phyloP scores from a whole-genome alignment of 1,140 invertebrate species.

The Hirudo medicinalis region DNA sequence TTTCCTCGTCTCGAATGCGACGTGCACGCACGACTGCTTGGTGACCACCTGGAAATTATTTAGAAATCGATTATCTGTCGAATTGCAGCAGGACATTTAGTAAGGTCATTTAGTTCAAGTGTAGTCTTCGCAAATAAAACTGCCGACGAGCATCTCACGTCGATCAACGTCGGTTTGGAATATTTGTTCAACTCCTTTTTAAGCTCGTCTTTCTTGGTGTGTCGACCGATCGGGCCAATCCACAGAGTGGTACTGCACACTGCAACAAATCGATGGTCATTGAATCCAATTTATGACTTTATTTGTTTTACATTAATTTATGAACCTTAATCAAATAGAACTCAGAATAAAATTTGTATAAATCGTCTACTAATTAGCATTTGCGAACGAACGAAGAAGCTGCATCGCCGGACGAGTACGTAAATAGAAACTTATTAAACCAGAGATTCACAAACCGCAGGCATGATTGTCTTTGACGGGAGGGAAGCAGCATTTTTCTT shows the following conservation, averaged over 20 bases:
- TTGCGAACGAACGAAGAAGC: background rate
- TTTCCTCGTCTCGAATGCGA: conserved; percentile 83
- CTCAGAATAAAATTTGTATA: background rate
- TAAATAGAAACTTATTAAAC: too few relatives aligned
- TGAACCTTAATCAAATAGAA: background rate
- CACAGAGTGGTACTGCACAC: conserved; percentile 93
- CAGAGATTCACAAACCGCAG: background rate
- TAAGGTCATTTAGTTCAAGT: too few relatives aligned
- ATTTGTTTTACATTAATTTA: background rate
- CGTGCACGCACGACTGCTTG: conserved; percentile 87
- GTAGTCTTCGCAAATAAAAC: too few relatives aligned
- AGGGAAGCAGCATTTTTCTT: background rate
- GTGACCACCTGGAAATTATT: conserved; percentile 60
- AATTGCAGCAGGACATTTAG: too few relatives aligned
- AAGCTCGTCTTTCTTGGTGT: conserved; percentile 80
- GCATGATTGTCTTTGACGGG: background rate
- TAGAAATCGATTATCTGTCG: background rate
- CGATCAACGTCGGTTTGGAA: conserved; percentile 72
- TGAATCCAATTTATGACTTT: background rate
- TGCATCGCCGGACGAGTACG: too few relatives aligned
- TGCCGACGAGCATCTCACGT: conserved; percentile 42
- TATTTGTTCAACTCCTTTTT: conserved; percentile 79
- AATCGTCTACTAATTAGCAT: background rate
- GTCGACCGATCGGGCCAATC: conserved; percentile 87
- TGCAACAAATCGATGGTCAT: conserved; percentile 31